These are phyloP conservation scores for Phocides pigmalion DNA, from an alignment of 1,140 invertebrate genomes.

Conservation along the genomic window DNA sequence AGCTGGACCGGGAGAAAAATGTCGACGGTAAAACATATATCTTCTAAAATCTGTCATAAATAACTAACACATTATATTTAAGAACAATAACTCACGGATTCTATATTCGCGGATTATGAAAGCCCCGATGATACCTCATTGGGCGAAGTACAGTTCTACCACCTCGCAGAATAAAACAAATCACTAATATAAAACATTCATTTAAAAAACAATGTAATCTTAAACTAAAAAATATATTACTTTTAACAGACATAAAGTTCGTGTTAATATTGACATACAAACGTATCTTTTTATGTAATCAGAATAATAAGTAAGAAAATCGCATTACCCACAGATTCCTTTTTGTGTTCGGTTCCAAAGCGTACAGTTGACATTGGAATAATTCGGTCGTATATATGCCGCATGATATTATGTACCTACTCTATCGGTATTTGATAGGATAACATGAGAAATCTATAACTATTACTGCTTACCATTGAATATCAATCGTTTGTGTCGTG, in stretches of 20 bases:
- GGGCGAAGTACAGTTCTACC: too few species aligned
- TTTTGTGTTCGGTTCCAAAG: slow-evolving; percentile 16
- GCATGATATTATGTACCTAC: slow-evolving; percentile 31
- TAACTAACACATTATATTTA: too few species aligned
- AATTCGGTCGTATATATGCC: slow-evolving; percentile 61
- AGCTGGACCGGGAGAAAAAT: too few species aligned
- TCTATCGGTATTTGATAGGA: slow-evolving; percentile 41
- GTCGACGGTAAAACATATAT: too few species aligned
- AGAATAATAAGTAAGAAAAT: slow-evolving; percentile 5
- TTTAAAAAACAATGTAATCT: too few species aligned
- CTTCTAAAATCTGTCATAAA: too few species aligned
- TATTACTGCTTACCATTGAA: slow-evolving; percentile 41
- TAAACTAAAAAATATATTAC: too few species aligned
- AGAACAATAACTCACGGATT: too few species aligned
- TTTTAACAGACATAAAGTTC: background rate
- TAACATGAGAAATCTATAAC: slow-evolving; percentile 50
- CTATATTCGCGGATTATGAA: too few species aligned
- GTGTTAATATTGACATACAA: slow-evolving; percentile 5
- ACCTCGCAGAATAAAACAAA: too few species aligned
- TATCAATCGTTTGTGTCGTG: slow-evolving; percentile 34
- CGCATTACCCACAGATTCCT: slow-evolving; percentile 14
- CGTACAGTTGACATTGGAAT: slow-evolving; percentile 46
- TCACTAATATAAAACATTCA: too few species aligned
- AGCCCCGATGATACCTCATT: too few species aligned
- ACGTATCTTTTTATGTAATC: slow-evolving; percentile 13